Percentiles rank a stretch among this genome's conserved stretches.
Evolutionary conservation across 1,140 invertebrate species (phyloP).

Genomic region (Drosophila eugracilis): DNA sequence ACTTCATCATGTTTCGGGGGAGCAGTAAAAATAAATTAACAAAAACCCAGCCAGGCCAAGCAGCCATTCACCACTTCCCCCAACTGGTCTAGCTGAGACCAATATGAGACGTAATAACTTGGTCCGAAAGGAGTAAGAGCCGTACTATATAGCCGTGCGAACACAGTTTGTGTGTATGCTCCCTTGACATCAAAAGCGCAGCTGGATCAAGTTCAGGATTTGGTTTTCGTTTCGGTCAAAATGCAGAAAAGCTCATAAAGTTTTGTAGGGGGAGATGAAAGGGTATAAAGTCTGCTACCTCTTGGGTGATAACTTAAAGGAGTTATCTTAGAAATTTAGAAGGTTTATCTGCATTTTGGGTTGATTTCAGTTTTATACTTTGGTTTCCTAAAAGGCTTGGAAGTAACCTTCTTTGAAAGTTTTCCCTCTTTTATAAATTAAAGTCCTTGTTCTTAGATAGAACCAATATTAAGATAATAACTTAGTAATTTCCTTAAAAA

Average conservation of each 20-base stretch:
- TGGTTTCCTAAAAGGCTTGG: too few species aligned
- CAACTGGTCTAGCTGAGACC: conserved; percentile 60
- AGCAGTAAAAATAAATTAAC: conserved; percentile 76
- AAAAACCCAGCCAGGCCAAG: conserved; percentile 40
- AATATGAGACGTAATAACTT: conserved; percentile 67
- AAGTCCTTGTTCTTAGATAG: too few species aligned
- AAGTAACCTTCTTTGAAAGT: too few species aligned
- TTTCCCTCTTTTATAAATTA: too few species aligned
- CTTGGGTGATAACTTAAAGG: conserved; percentile 1
- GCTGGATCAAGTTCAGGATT: conserved; percentile 58
- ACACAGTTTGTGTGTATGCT: conserved; percentile 31
- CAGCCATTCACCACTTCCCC: conserved; percentile 44
- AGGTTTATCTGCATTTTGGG: too few species aligned
- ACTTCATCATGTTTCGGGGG: conserved; percentile 68
- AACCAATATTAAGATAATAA: too few species aligned
- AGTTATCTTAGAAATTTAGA: background rate
- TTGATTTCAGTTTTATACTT: too few species aligned
- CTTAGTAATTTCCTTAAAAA: too few species aligned
- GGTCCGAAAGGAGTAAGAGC: conserved; percentile 33
- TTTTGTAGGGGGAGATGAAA: conserved; percentile 2
- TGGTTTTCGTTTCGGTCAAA: conserved; percentile 26
- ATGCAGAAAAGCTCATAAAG: conserved; percentile 26
- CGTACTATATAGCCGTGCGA: conserved; percentile 37
- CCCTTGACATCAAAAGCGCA: conserved; percentile 55
- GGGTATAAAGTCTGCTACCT: background rate